A percentile compares a stretch with the other conserved stretches of the same genome.
Conservation (phyloP, 2,113 vertebrate species). For the Butorides virescens region DNA sequence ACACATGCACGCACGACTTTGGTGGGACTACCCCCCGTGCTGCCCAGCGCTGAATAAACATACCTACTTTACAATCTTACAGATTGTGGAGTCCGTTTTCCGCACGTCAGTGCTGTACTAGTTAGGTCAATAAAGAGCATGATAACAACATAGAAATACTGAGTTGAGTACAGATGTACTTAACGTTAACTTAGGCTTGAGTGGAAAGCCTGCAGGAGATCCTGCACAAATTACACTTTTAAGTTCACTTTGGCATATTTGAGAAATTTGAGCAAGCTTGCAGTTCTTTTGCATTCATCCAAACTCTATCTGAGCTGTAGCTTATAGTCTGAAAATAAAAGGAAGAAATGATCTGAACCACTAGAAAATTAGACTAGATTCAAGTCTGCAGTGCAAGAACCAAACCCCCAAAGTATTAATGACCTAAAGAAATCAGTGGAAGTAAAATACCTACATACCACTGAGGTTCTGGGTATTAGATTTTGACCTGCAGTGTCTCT, state of each 20-base stretch:
- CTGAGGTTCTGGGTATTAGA: not conserved
- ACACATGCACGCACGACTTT: too few species aligned
- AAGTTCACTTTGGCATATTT: not conserved
- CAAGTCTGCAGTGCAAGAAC: not conserved
- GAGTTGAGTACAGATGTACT: not conserved
- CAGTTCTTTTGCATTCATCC: not conserved
- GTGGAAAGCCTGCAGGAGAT: not conserved
- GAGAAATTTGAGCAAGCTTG: not conserved
- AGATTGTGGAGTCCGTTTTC: too few species aligned
- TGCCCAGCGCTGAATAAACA: too few species aligned
- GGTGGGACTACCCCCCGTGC: too few species aligned
- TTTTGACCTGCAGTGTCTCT: not conserved
- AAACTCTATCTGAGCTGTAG: not conserved
- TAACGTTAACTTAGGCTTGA: not conserved
- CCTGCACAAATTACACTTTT: not conserved
- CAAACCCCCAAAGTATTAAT: not conserved
- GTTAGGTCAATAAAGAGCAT: not conserved
- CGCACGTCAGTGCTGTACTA: too few species aligned
- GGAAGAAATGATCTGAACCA: fast-evolving
- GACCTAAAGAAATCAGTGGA: not conserved
- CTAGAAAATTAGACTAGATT: not conserved
- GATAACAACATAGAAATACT: not conserved
- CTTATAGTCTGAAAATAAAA: not conserved
- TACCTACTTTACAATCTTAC: too few species aligned
- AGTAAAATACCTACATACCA: not conserved